Base-by-base conservation (phyloP, 2,797 vertebrate species). In the Helostoma temminkii region DNA sequence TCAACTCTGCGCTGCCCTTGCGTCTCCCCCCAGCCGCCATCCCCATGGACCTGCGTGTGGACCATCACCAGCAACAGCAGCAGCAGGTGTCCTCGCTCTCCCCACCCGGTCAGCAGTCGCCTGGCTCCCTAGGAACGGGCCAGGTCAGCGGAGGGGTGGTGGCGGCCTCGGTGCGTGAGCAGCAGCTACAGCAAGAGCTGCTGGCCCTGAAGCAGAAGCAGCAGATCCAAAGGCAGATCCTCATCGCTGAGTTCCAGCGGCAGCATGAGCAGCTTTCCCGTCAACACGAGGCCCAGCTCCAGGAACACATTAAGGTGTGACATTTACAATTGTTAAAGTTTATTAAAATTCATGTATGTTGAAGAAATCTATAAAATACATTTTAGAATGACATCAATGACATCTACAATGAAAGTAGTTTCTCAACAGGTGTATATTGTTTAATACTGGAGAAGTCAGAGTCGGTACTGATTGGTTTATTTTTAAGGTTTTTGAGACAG, bases 181-280 rank as follows among this genome's bases (percentile, higher is more conserved):
- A 98, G 91, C 97, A 98, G 91, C 95, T 99, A 62, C 98, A 98
- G 91, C 97, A 98, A 91, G 98, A 99, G 92, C 95, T 99, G 14
- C 92, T 98, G 88, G 91, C 95, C 0, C 95, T 99, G 36, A 99
- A 99, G 87, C 98, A 99, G 93, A 98, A 98, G 83, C 98, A 99
- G 93, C 97, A 99, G 94, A 96, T 99, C 85, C 98, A 99, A 92
- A 78, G 97, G 58, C 98, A 99, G 93, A 94, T 99, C 66, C 97
- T 99, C 78, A 99, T 98, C 0, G 96, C 97, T 0, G 98, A 99
- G 94, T 99, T 99, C 91, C 97, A 99, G 92, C 88, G 97, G 83
- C 97, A 99, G 80, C 97, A 98, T 0, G 97, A 98, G 89, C 98
- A 98, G 93, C 96, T 99, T 68, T 98, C 97, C 1, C 94, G 98